Conservation (phyloP, 35 echinoderm and acorn worm genomes). For the Diadema setosum region DNA sequence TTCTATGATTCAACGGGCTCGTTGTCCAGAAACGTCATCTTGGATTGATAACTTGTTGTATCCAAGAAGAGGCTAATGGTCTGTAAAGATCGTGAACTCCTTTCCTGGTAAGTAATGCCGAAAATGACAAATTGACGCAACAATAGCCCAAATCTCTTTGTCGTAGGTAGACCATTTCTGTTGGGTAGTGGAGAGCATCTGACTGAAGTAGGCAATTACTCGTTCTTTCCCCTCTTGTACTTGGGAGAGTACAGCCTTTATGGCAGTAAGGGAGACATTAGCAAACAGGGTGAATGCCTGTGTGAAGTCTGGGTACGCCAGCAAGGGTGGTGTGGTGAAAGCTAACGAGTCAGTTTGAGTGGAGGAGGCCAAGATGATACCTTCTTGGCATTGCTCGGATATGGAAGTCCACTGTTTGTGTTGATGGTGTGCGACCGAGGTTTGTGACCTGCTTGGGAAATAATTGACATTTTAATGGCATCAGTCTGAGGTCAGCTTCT, state of each 20-base stretch:
- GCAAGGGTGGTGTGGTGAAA: too few species aligned
- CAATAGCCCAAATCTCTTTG: neutral
- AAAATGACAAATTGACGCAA: neutral
- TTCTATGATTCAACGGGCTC: neutral
- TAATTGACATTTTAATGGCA: conserved; percentile 10
- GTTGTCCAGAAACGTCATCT: neutral
- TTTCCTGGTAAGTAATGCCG: neutral
- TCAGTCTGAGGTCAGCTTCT: neutral
- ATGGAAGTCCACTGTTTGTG: neutral
- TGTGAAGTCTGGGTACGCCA: too few species aligned
- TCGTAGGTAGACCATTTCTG: too few species aligned
- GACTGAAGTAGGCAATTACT: too few species aligned
- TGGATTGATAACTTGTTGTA: conserved; percentile 4
- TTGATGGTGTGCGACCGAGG: neutral
- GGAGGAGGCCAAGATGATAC: neutral
- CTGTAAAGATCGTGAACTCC: neutral
- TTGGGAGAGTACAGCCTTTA: too few species aligned
- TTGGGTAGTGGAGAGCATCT: too few species aligned
- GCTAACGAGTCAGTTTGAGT: neutral
- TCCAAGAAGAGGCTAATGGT: neutral
- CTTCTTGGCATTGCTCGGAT: neutral
- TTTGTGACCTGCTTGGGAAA: neutral
- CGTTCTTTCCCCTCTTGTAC: too few species aligned
- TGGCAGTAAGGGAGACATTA: too few species aligned
- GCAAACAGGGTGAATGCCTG: conserved; percentile 30